A percentile compares a stretch with the other conserved stretches of the same genome.
Conservation (phyloP, 1,140 invertebrate genomes). For the Cylas formicarius region DNA sequence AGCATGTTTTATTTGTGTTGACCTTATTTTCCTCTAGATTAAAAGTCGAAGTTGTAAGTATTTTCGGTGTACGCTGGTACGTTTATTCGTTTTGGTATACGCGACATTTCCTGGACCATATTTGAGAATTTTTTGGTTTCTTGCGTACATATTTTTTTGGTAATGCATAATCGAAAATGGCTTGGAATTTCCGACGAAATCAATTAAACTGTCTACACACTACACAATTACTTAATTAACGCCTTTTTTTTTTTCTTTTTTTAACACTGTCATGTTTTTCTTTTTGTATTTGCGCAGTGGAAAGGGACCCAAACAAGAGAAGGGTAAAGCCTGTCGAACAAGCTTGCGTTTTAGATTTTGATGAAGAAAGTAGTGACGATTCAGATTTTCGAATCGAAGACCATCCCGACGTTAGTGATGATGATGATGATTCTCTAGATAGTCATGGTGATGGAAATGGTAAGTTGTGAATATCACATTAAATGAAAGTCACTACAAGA, state of each 20-base stretch:
- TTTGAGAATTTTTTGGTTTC: no score
- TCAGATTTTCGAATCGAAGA: conserved; percentile 91
- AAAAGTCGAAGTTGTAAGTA: no score
- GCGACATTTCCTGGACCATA: no score
- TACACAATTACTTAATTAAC: background rate
- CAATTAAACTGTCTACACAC: conserved; percentile 6
- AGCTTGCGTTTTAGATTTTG: conserved; percentile 72
- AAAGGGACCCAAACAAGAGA: conserved; percentile 76
- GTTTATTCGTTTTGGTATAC: no score
- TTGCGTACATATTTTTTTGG: no score
- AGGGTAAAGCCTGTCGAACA: conserved; percentile 77
- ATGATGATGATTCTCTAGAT: conserved; percentile 54
- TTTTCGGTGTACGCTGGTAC: no score
- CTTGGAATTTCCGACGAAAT: no score
- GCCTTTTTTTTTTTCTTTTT: background rate
- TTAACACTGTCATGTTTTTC: background rate
- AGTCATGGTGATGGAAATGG: conserved; percentile 46
- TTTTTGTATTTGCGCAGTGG: conserved; percentile 53
- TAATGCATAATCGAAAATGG: no score
- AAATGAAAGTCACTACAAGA: background rate
- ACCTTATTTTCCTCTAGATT: no score
- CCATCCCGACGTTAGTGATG: conserved; percentile 69
- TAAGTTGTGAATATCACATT: conserved; percentile 9
- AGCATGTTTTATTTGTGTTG: no score
- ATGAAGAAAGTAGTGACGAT: conserved; percentile 92